Conservation (phyloP, 2,888 invertebrate genomes). For the Xanthorhoe spadicearia region DNA sequence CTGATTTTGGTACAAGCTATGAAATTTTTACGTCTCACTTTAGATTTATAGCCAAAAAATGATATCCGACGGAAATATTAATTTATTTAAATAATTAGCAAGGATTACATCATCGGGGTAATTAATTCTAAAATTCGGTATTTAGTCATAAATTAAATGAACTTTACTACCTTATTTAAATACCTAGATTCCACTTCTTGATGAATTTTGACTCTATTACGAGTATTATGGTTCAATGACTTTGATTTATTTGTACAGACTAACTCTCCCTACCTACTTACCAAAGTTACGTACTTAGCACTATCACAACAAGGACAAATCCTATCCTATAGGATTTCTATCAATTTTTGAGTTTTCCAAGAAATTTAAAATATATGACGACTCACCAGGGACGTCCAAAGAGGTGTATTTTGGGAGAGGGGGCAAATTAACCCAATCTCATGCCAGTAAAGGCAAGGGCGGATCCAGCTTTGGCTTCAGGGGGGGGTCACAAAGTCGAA, state of each 20-base stretch:
- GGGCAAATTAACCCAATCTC: too few relatives aligned
- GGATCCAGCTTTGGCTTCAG: too few relatives aligned
- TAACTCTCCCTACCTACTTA: too few relatives aligned
- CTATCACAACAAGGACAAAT: too few relatives aligned
- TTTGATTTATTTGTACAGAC: background rate
- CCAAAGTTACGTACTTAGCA: too few relatives aligned
- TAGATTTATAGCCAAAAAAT: slow-evolving; percentile 25
- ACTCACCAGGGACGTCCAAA: too few relatives aligned
- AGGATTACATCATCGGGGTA: slow-evolving; percentile 22
- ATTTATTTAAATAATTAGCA: slow-evolving; percentile 24
- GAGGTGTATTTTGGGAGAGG: too few relatives aligned
- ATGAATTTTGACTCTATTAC: background rate
- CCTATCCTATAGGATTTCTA: too few relatives aligned
- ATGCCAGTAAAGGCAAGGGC: too few relatives aligned
- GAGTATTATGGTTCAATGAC: background rate
- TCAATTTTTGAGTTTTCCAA: too few relatives aligned
- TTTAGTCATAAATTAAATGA: slow-evolving; percentile 12
- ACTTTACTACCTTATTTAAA: slow-evolving; percentile 7
- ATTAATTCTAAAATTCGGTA: slow-evolving; percentile 14
- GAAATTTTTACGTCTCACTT: slow-evolving; percentile 11
- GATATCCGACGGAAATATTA: slow-evolving; percentile 20
- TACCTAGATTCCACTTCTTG: background rate
- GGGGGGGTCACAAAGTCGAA: too few relatives aligned
- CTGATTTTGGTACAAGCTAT: background rate
- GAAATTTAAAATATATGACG: too few relatives aligned